Evolutionary conservation across 2,113 vertebrate species (phyloP).

Genomic region (Dipodomys merriami): DNA sequence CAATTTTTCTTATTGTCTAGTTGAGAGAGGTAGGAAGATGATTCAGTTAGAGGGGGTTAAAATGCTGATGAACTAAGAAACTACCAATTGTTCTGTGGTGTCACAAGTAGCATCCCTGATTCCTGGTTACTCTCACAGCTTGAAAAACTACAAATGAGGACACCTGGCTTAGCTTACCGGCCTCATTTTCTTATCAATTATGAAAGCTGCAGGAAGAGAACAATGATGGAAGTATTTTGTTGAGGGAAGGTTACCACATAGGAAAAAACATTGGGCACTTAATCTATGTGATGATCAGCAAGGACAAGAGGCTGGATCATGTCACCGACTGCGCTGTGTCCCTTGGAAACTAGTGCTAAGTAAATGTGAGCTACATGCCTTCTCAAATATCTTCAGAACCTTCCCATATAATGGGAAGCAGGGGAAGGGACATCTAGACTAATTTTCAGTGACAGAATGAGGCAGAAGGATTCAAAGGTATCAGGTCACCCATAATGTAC

Average conservation of each 20-base stretch:
- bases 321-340: conserved; percentile 55
- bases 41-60: background rate
- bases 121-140: background rate
- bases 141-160: conserved; percentile 39
- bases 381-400: conserved; percentile 62
- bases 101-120: background rate
- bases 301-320: conserved; percentile 60
- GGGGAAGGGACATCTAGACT: background rate
- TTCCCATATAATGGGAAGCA: background rate
- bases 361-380: conserved; percentile 14
- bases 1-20: background rate
- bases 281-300: conserved; percentile 46
- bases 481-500: conserved; percentile 33
- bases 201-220: conserved; percentile 35
- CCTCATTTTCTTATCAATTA: conserved; percentile 59
- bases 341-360: conserved; percentile 55
- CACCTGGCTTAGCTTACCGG: conserved; percentile 17
- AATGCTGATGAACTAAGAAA: background rate
- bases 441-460: conserved; percentile 30
- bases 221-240: background rate
- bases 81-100: background rate
- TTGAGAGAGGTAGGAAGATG: background rate
- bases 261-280: conserved; percentile 30
- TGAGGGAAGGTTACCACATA: conserved; percentile 30
- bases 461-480: background rate